Base-by-base conservation (phyloP, 2,797 vertebrate genomes). In the Anableps anableps region DNA sequence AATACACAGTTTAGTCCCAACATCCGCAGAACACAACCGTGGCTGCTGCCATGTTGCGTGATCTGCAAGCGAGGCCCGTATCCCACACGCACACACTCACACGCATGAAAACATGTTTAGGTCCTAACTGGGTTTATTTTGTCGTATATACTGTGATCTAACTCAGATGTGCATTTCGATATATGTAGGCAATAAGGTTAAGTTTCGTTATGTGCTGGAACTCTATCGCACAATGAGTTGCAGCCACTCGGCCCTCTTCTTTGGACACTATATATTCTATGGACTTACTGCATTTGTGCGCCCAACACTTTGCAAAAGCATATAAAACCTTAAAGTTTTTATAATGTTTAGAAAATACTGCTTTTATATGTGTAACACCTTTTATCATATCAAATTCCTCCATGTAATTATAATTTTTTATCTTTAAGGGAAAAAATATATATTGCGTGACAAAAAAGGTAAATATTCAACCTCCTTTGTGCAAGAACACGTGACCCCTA, bases 401-500 rank as follows among this genome's bases (percentile, higher is more conserved):
- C 43, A 45, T 10, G n/a, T 13, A 19, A 29, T 47, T 47, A 72
- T 17, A 47, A 72, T 72, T 47, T 14, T 10, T 72, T 29, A 72
- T 72, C 74, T 87, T 75, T 74, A 89, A 74, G 75, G 74, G 5
- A 5, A 7, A 83, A 88, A 34, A 78, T 85, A 79, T 78, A 88
- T 85, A 83, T 92, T 91, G 93, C 93, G 93, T 95, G 94, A 94
- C 93, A 90, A 92, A 88, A 72, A 94, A 95, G 94, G 94, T 95
- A 93, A 94, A 93, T 94, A 95, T 95, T 93, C 94, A 94, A 88
- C 88, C 87, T 90, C 88, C 86, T 90, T 64, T 88, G 89, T 86
- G 92, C 82, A 87, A 82, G 82, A 93, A 80, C 94, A 96, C 93
- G 95, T 95, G 94, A 95, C 86, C 86, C 81, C 75, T 75, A 88